phyloP scores from a whole-genome alignment of 2,797 vertebrate genomes.

The Adelosebastes latens region DNA sequence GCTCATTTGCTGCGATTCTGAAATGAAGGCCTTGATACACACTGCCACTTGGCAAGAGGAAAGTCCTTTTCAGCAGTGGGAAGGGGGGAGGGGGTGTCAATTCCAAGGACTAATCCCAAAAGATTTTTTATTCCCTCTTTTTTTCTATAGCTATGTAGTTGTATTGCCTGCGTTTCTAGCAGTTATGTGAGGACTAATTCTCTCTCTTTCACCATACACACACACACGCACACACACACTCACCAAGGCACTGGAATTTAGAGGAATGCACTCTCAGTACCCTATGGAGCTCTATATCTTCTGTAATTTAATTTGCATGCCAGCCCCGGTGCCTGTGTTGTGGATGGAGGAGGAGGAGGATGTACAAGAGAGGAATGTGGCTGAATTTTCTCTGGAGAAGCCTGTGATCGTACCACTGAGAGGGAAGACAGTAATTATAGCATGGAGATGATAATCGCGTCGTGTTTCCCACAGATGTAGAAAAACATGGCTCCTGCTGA shows the following conservation, averaged over 20 bases:
- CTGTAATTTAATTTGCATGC: conserved; percentile 76
- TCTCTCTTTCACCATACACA: conserved; percentile 20
- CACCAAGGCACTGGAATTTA: conserved; percentile 38
- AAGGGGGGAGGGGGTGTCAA: conserved; percentile 46
- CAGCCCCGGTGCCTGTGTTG: conserved; percentile 43
- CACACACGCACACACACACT: not conserved
- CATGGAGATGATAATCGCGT: conserved; percentile 49
- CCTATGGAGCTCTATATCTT: conserved; percentile 60
- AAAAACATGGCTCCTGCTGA: conserved; percentile 14
- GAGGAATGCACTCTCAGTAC: conserved; percentile 43
- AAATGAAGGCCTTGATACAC: conserved; percentile 74
- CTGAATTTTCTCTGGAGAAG: conserved; percentile 38
- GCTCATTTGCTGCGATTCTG: conserved; percentile 74
- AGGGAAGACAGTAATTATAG: conserved; percentile 60
- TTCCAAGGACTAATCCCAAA: conserved; percentile 65
- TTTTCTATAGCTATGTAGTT: conserved; percentile 29
- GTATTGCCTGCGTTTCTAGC: conserved; percentile 30
- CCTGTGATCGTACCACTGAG: conserved; percentile 34
- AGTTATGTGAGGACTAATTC: conserved; percentile 31
- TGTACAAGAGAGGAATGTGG: conserved; percentile 23
- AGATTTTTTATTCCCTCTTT: conserved; percentile 47
- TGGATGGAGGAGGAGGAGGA: conserved; percentile 38
- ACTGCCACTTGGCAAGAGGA: conserved; percentile 75
- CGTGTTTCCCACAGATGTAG: conserved; percentile 33
- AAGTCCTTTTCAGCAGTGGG: conserved; percentile 69